A percentile compares a stretch with the other conserved stretches of the same genome.
Conservation (phyloP, 2,797 vertebrate species). For the Nasua narica region DNA sequence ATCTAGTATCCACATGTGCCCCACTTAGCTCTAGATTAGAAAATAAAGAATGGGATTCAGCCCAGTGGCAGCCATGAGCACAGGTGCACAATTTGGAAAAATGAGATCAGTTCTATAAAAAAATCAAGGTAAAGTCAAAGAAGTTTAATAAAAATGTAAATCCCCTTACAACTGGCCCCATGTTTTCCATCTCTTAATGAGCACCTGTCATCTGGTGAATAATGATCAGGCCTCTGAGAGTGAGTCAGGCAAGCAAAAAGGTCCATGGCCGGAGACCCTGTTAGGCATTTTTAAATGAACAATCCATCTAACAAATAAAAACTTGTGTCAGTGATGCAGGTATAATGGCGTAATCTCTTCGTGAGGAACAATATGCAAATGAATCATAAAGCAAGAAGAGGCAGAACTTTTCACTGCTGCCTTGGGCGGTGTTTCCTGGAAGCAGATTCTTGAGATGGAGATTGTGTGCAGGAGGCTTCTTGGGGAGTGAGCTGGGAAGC, state of each 20-base stretch:
- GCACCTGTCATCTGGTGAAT: slow-evolving; percentile 61
- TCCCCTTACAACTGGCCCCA: slow-evolving; percentile 11
- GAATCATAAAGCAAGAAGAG: background rate
- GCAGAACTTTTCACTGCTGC: background rate
- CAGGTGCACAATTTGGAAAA: slow-evolving; percentile 68
- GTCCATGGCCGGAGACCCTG: background rate
- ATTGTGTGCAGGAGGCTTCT: background rate
- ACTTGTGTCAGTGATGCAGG: background rate
- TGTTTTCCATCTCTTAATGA: slow-evolving; percentile 53
- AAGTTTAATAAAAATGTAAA: slow-evolving; percentile 76
- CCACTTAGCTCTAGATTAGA: slow-evolving; percentile 50
- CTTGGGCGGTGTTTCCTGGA: background rate
- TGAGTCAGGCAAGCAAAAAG: slow-evolving; percentile 12
- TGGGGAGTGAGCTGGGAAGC: accelerated
- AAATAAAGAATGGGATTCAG: slow-evolving; percentile 47
- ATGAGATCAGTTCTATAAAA: slow-evolving; percentile 53
- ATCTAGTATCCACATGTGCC: background rate
- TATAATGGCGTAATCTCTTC: background rate
- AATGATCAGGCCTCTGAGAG: slow-evolving; percentile 1
- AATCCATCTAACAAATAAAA: slow-evolving; percentile 53
- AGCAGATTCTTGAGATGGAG: background rate
- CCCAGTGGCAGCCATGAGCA: slow-evolving; percentile 21
- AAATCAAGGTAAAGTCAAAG: slow-evolving; percentile 53
- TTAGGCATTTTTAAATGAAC: slow-evolving; percentile 26
- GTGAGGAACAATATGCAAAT: background rate